A percentile compares a stretch with the other conserved stretches of the same genome.
phyloP scores from a whole-genome alignment of 2,113 vertebrate genomes.

The Microcebus murinus region DNA sequence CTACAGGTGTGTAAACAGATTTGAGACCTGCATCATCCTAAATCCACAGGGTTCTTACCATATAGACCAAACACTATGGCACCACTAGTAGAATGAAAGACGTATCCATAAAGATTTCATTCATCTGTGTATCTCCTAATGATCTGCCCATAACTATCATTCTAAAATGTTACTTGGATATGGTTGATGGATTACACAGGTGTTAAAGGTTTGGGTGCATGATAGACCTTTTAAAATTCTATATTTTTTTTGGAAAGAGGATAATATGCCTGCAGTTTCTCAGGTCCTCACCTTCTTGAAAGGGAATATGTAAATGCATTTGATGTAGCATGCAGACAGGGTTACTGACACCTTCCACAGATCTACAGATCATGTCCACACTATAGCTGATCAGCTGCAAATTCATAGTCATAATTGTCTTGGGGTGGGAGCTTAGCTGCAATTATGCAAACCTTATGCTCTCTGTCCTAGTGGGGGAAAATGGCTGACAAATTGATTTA shows the following conservation, averaged over 20 bases:
- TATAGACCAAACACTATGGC: background rate
- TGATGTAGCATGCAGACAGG: background rate
- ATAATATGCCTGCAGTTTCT: background rate
- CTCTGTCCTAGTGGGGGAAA: background rate
- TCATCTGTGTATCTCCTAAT: background rate
- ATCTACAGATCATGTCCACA: background rate
- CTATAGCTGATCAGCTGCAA: background rate
- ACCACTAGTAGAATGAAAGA: background rate
- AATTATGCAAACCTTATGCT: background rate
- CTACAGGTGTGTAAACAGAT: background rate
- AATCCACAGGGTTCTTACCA: background rate
- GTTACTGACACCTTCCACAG: background rate
- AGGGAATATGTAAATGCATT: background rate
- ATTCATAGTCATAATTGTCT: background rate
- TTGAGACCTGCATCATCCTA: background rate
- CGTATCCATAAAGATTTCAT: background rate
- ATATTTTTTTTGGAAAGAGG: background rate
- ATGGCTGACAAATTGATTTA: conserved; percentile 48
- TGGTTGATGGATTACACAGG: background rate
- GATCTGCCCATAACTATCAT: background rate
- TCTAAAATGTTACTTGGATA: background rate
- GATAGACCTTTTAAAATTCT: background rate
- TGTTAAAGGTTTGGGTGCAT: background rate
- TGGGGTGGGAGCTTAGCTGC: background rate
- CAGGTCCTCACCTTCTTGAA: background rate